A percentile compares a stretch with the other conserved stretches of the same genome.
Conservation (phyloP, 1,140 invertebrate species). For the Macrocentrus cingulum region DNA sequence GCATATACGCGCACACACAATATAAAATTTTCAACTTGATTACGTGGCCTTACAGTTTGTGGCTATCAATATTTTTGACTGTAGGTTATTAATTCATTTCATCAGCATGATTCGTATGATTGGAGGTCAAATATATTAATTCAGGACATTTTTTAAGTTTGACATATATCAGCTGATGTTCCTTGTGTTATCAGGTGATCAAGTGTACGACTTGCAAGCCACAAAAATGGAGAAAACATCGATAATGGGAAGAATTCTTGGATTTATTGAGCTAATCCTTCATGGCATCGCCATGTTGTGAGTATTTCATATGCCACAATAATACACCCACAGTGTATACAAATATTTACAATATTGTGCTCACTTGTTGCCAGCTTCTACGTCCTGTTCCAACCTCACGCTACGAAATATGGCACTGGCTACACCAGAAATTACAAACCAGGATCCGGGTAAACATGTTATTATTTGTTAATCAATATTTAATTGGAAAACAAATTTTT, state of each 20-base stretch:
- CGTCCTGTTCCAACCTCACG: conserved; percentile 36
- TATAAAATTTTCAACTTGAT: no score
- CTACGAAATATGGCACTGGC: conserved; percentile 27
- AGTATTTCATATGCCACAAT: conserved; percentile 22
- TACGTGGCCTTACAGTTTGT: no score
- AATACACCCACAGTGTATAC: background rate
- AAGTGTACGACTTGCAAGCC: no score
- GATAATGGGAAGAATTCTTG: conserved; percentile 30
- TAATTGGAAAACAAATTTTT: conserved; percentile 11
- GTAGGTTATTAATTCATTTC: no score
- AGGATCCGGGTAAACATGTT: conserved; percentile 36
- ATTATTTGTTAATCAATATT: no score
- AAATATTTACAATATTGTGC: background rate
- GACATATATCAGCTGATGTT: no score
- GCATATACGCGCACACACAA: no score
- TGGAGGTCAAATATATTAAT: no score
- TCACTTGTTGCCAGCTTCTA: conserved; percentile 32
- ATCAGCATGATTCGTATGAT: no score
- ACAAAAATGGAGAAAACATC: conserved; percentile 22
- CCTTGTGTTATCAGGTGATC: no score
- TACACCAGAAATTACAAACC: conserved; percentile 35
- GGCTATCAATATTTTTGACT: no score
- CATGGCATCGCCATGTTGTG: conserved; percentile 41
- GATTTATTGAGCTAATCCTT: conserved; percentile 33
- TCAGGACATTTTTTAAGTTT: no score